phyloP scores from a whole-genome alignment of 2,113 vertebrate species.

The Bos javanicus region DNA sequence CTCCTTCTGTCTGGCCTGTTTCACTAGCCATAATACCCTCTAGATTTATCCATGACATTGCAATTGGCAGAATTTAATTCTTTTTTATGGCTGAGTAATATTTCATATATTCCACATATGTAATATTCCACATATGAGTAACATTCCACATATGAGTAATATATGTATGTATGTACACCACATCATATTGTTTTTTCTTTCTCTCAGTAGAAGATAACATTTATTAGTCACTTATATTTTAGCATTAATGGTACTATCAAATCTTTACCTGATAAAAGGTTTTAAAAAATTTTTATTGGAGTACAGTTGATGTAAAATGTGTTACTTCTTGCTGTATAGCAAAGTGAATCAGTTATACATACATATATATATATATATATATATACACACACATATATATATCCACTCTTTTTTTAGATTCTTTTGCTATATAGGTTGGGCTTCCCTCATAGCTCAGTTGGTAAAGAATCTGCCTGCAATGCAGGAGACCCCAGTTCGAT shows the following conservation, averaged over 20 bases:
- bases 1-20: background rate
- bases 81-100: background rate
- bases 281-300: background rate
- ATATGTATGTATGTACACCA: background rate
- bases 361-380: fast-evolving
- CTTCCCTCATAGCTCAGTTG: background rate
- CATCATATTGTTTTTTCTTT: background rate
- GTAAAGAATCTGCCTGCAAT: background rate
- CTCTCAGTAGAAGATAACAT: background rate
- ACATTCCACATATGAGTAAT: background rate
- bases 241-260: background rate
- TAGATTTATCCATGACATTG: background rate
- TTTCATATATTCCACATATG: background rate
- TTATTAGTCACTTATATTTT: background rate
- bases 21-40: background rate
- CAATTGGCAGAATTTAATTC: background rate
- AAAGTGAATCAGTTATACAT: background rate
- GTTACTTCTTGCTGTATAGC: background rate
- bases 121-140: background rate
- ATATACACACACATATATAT: background rate
- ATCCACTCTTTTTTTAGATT: background rate
- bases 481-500: background rate
- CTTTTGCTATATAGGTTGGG: background rate
- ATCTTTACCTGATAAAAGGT: background rate
- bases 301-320: background rate